Conservation (phyloP, 2,113 vertebrate genomes). For the Opisthocomus hoazin region DNA sequence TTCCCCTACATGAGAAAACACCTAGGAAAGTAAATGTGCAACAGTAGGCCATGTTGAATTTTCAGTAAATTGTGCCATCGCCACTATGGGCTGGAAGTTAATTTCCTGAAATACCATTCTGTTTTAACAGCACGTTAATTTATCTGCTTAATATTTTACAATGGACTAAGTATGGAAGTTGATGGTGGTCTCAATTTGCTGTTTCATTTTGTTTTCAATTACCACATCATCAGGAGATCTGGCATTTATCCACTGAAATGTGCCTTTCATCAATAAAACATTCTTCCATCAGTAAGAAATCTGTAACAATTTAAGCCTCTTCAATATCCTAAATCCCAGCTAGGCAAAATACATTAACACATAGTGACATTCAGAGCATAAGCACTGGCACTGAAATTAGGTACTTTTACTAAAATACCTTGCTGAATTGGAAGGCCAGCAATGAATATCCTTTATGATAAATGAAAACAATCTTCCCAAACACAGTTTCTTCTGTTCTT, state of each 20-base stretch:
- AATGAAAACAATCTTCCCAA: slow-evolving; percentile 15
- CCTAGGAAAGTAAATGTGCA: neutral
- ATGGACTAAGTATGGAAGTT: neutral
- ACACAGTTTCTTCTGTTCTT: neutral
- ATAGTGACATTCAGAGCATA: neutral
- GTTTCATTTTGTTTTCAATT: slow-evolving; percentile 41
- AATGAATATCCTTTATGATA: neutral
- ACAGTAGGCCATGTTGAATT: neutral
- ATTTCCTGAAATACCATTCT: neutral
- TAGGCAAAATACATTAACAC: neutral
- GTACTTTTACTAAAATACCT: neutral
- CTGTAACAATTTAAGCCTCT: neutral
- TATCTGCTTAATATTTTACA: neutral
- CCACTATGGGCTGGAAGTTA: neutral
- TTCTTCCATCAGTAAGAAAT: neutral
- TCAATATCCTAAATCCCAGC: neutral
- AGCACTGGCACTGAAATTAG: neutral
- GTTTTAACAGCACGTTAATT: neutral
- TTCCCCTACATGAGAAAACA: neutral
- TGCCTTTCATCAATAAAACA: slow-evolving; percentile 8
- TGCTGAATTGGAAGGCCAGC: neutral
- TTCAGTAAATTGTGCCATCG: neutral
- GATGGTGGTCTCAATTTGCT: neutral
- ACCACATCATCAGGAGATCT: neutral
- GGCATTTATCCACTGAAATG: slow-evolving; percentile 11